Percentiles rank a stretch among this genome's conserved stretches.
These are phyloP conservation scores for Syncerus caffer DNA, from an alignment of 2,797 vertebrate species.

Conservation along the genomic window DNA sequence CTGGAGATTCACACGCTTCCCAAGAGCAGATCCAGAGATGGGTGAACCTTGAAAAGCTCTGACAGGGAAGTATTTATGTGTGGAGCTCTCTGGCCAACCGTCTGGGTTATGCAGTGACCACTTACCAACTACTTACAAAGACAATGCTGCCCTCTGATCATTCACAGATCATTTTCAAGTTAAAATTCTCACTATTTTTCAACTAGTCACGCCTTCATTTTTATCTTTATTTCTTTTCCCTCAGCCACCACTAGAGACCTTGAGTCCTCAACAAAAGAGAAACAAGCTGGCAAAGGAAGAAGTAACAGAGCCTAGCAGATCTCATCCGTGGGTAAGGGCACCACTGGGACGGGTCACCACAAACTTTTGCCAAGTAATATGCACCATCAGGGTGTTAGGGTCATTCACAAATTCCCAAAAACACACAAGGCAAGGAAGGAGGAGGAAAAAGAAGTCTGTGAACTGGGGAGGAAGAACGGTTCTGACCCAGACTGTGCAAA, in stretches of 20 bases:
- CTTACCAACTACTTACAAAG: not conserved
- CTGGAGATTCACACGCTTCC: not conserved
- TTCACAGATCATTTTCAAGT: not conserved
- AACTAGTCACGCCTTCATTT: not conserved
- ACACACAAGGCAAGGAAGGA: not conserved
- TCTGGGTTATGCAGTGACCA: not conserved
- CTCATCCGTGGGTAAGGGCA: not conserved
- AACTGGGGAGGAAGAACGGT: not conserved
- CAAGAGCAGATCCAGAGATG: conserved; percentile 36
- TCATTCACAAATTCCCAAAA: not conserved
- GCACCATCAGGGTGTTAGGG: not conserved
- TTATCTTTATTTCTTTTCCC: conserved; percentile 1
- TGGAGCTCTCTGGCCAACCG: not conserved
- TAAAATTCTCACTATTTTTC: conserved; percentile 7
- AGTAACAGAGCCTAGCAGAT: not conserved
- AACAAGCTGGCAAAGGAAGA: not conserved
- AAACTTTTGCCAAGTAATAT: not conserved
- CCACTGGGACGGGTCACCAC: not conserved
- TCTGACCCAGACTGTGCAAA: not conserved
- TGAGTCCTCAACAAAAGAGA: not conserved
- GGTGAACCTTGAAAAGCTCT: not conserved
- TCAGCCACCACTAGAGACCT: not conserved
- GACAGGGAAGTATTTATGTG: not conserved
- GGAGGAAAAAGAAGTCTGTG: not conserved
- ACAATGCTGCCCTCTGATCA: not conserved